phyloP scores from a whole-genome alignment of 2,888 invertebrate species.

The Cosmia pyralina region DNA sequence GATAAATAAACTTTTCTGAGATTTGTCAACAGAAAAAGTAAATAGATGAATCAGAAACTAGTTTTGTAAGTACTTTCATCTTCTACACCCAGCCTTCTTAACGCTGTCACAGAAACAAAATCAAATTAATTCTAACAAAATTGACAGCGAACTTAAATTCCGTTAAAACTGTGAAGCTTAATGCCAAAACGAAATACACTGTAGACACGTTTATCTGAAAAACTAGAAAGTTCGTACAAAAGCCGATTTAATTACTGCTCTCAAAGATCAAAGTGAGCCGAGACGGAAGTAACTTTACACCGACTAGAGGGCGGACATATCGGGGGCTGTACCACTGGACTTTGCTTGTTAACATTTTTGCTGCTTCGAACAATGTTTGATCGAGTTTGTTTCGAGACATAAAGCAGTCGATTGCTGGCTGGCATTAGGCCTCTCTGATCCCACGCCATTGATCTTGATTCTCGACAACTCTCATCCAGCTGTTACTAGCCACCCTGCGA shows the following conservation, averaged over 20 bases:
- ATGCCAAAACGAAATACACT: conserved; percentile 45
- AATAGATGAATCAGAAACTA: background rate
- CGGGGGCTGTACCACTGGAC: conserved; percentile 55
- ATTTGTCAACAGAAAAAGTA: background rate
- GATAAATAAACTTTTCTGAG: background rate
- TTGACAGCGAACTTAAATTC: conserved; percentile 22
- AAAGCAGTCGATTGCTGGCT: no score
- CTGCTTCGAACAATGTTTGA: conserved; percentile 7
- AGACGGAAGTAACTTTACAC: conserved; percentile 71
- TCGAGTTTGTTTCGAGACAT: conserved; percentile 34
- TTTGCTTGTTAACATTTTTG: conserved; percentile 43
- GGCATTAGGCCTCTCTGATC: no score
- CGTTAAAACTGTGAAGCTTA: conserved; percentile 20
- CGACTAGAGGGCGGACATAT: conserved; percentile 67
- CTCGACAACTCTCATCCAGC: background rate
- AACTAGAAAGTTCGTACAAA: conserved; percentile 69
- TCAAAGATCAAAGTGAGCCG: conserved; percentile 74
- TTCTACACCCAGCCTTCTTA: background rate
- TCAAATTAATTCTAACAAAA: conserved; percentile 20
- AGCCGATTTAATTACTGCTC: conserved; percentile 77
- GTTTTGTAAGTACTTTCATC: background rate
- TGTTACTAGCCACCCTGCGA: background rate
- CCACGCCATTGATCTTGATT: background rate
- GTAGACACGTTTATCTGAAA: conserved; percentile 61
- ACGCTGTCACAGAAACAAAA: conserved; percentile 14